phyloP scores from a whole-genome alignment of 1,140 invertebrate species.

The Trinorchestia longiramus region DNA sequence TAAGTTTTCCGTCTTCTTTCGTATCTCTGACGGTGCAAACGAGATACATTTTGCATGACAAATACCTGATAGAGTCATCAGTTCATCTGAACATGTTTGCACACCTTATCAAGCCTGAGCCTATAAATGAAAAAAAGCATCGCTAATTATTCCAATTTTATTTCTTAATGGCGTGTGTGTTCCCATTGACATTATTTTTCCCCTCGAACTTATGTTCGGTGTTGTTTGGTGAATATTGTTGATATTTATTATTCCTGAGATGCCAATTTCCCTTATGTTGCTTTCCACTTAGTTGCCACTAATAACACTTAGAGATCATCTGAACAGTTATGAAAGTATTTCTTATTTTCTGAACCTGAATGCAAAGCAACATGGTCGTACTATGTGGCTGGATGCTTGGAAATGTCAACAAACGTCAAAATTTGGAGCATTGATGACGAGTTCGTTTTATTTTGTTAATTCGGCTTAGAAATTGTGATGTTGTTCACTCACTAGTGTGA shows the following conservation, averaged over 20 bases:
- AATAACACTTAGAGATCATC: too few species aligned
- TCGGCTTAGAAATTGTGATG: background rate
- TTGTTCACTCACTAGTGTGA: too few species aligned
- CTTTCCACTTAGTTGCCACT: too few species aligned
- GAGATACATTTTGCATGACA: background rate
- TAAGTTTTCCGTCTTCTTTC: background rate
- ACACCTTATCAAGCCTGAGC: background rate
- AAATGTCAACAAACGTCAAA: background rate
- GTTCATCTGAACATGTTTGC: background rate
- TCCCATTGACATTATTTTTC: too few species aligned
- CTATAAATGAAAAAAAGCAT: background rate
- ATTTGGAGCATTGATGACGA: background rate
- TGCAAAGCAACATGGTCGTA: background rate
- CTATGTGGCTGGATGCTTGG: background rate
- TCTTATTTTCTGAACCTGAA: too few species aligned
- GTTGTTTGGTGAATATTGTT: too few species aligned
- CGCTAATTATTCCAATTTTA: background rate
- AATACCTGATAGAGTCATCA: background rate
- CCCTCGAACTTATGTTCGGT: too few species aligned
- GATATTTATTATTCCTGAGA: too few species aligned
- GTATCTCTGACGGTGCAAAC: background rate
- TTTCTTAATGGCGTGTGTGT: background rate
- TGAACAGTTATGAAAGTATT: too few species aligned
- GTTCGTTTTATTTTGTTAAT: background rate
- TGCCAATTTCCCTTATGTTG: too few species aligned